Conservation (phyloP, 2,113 vertebrate genomes). For the Alectura lathami region DNA sequence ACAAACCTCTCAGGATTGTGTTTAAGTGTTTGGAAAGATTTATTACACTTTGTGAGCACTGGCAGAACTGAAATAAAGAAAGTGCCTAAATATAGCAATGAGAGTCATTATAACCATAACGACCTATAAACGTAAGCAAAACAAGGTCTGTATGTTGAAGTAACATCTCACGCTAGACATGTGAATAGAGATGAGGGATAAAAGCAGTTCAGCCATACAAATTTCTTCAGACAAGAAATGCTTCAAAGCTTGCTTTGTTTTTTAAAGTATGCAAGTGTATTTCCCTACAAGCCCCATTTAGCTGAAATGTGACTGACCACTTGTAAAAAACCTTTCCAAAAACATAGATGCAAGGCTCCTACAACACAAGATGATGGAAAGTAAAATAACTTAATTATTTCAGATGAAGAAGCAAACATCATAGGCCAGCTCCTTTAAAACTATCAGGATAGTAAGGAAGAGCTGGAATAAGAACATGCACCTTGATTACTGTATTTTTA, state of each 20-base stretch:
- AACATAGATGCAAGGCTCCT: neutral
- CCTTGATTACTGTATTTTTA: neutral
- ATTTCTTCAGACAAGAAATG: neutral
- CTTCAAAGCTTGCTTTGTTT: neutral
- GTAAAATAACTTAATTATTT: neutral
- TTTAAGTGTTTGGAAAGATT: neutral
- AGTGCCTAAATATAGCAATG: neutral
- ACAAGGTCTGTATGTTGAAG: neutral
- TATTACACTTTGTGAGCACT: neutral
- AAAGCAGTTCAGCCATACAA: neutral
- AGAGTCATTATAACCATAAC: neutral
- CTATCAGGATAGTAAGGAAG: neutral
- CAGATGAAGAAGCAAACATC: neutral
- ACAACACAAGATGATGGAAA: neutral
- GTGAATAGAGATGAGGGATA: neutral
- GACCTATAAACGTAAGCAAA: neutral
- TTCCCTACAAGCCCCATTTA: neutral
- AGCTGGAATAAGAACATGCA: neutral
- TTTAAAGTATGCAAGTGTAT: neutral
- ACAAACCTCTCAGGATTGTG: neutral
- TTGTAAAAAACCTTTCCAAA: neutral
- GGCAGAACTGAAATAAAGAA: neutral
- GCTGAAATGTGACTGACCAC: neutral
- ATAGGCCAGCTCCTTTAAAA: neutral
- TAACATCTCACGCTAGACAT: neutral